A percentile compares a stretch with the other conserved stretches of the same genome.
phyloP scores from a whole-genome alignment of 2,113 vertebrate species.

The Leptobrachium ailaonicum region DNA sequence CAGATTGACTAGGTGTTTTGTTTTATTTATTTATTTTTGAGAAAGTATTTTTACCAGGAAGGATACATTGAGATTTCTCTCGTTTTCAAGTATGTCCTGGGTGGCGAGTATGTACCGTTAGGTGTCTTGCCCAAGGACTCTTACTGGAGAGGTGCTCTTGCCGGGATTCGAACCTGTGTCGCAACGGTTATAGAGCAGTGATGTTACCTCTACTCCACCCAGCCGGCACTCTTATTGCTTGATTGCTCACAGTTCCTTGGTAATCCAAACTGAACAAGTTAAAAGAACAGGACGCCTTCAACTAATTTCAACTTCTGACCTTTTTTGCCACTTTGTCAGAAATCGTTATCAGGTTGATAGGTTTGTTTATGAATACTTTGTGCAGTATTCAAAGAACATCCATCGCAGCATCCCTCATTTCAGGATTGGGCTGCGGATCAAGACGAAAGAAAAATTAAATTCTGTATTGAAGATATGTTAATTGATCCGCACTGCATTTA shows the following conservation, averaged over 20 bases:
- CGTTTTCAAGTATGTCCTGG: no score
- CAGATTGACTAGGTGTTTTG: no score
- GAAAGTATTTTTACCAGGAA: no score
- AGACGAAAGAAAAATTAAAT: conserved; percentile 88
- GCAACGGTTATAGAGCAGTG: no score
- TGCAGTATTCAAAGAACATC: conserved; percentile 74
- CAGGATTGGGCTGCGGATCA: conserved; percentile 71
- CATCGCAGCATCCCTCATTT: conserved; percentile 70
- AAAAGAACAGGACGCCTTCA: conserved; percentile 53
- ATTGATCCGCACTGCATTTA: conserved; percentile 81
- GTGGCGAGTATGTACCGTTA: no score
- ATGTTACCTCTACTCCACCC: no score
- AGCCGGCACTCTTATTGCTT: no score
- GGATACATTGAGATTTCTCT: no score
- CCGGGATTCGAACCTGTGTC: no score
- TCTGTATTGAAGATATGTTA: conserved; percentile 80
- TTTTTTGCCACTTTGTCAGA: conserved; percentile 67
- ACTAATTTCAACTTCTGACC: conserved; percentile 54
- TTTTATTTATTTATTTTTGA: no score
- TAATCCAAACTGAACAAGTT: conserved; percentile 14
- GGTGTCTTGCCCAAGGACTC: no score
- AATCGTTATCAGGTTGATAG: conserved; percentile 74
- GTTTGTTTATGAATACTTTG: conserved; percentile 73
- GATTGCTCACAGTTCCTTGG: neutral
- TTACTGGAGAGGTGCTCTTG: no score